Conservation (phyloP, 2,113 vertebrate species). For the Lagenorhynchus albirostris region DNA sequence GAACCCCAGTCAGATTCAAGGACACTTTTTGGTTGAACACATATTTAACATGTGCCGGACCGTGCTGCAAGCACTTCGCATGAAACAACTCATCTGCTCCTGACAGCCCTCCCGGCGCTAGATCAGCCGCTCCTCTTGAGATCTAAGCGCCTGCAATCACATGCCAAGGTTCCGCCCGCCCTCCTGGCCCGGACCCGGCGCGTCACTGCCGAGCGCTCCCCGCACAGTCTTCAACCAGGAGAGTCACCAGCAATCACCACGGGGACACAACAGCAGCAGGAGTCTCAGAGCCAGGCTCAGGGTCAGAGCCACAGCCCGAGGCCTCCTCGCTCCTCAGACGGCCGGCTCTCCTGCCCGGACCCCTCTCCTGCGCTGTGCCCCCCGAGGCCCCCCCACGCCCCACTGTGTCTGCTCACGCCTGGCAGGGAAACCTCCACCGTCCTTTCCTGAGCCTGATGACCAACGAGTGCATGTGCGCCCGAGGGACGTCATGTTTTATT, state of each 20-base stretch:
- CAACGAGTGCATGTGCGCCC: not conserved
- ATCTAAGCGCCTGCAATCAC: rapidly evolving
- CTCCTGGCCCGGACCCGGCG: not conserved
- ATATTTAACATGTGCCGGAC: rapidly evolving
- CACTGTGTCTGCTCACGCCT: not conserved
- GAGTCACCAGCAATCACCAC: not conserved
- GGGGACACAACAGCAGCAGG: not conserved
- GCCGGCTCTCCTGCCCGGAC: not conserved
- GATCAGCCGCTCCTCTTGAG: not conserved
- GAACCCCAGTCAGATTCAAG: not conserved
- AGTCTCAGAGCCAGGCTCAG: not conserved
- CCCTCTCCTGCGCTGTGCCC: not conserved
- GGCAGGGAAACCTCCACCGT: not conserved
- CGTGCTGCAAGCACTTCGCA: rapidly evolving
- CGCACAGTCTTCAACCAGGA: not conserved
- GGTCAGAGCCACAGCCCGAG: not conserved
- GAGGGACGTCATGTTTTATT: not conserved
- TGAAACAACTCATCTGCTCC: too few species aligned
- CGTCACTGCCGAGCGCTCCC: too few species aligned
- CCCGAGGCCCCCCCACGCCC: not conserved
- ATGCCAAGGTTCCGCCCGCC: too few species aligned
- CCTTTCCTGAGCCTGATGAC: not conserved
- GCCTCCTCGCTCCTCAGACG: not conserved
- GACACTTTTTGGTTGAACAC: not conserved
- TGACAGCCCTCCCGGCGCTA: rapidly evolving